Conservation (phyloP, 2,888 invertebrate genomes). For the Tenthredo amoena region DNA sequence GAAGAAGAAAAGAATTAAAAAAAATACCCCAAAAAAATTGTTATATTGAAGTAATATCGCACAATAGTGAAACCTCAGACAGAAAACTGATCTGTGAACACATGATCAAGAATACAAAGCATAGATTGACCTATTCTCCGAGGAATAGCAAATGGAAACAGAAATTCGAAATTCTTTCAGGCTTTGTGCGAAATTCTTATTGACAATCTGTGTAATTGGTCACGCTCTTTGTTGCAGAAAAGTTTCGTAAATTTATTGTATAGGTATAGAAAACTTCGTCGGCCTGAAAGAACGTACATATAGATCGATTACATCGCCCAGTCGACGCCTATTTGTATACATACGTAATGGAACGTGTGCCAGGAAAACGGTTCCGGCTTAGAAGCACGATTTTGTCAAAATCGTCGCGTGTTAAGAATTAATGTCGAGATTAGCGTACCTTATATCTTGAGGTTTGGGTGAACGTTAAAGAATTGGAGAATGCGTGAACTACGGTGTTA, state of each 20-base stretch:
- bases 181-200: neutral
- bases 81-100: neutral
- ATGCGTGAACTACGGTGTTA: conserved; percentile 31
- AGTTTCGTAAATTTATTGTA: neutral
- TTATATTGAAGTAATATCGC: neutral
- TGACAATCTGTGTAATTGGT: neutral
- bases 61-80: neutral
- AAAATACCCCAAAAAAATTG: neutral
- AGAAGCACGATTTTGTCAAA: neutral
- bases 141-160: neutral
- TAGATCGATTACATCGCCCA: neutral
- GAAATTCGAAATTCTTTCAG: neutral
- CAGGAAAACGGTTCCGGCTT: neutral
- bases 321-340: neutral
- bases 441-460: conserved; percentile 46
- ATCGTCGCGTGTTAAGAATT: neutral
- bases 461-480: conserved; percentile 47
- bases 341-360: conserved; percentile 9
- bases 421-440: neutral
- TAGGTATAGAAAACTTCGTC: neutral
- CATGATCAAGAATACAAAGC: neutral
- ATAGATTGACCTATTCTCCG: neutral
- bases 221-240: neutral
- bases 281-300: neutral
- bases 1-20: neutral